Conservation (phyloP, 2,888 invertebrate genomes). For the Heliconius aoede region DNA sequence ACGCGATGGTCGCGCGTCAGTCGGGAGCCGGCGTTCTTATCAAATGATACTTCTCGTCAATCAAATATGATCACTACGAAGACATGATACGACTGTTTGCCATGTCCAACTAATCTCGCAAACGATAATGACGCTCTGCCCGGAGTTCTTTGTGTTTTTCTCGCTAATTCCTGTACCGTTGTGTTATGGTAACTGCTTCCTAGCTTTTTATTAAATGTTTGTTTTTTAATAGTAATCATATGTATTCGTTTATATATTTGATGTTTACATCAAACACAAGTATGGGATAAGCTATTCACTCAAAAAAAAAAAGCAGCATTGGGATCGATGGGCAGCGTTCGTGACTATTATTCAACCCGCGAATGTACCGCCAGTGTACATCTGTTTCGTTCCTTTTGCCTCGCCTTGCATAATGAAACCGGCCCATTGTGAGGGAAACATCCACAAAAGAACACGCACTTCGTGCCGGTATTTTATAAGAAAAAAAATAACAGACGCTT, state of each 20-base stretch:
- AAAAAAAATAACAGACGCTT: slow-evolving; percentile 77
- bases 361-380: slow-evolving; percentile 73
- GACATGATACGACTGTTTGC: slow-evolving; percentile 47
- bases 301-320: slow-evolving; percentile 73
- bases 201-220: slow-evolving; percentile 54
- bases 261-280: background rate
- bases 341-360: slow-evolving; percentile 77
- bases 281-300: slow-evolving; percentile 40
- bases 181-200: slow-evolving; percentile 74
- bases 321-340: slow-evolving; percentile 73
- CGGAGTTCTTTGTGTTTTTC: slow-evolving; percentile 59
- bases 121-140: slow-evolving; percentile 59
- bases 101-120: slow-evolving; percentile 39
- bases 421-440: slow-evolving; percentile 76
- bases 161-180: slow-evolving; percentile 69
- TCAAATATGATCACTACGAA: slow-evolving; percentile 56
- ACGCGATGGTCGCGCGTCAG: slow-evolving; percentile 68
- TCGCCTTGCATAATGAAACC: slow-evolving; percentile 79
- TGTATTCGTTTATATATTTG: background rate
- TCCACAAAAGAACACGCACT: slow-evolving; percentile 81
- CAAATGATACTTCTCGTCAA: slow-evolving; percentile 49
- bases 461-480: slow-evolving; percentile 71
- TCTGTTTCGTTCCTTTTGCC: slow-evolving; percentile 81
- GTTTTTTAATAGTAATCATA: background rate
- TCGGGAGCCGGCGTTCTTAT: slow-evolving; percentile 61